Percentiles rank a stretch among this genome's conserved stretches.
These are phyloP conservation scores for Prionailurus bengalensis DNA, from an alignment of 2,113 vertebrate genomes.

Conservation along the genomic window DNA sequence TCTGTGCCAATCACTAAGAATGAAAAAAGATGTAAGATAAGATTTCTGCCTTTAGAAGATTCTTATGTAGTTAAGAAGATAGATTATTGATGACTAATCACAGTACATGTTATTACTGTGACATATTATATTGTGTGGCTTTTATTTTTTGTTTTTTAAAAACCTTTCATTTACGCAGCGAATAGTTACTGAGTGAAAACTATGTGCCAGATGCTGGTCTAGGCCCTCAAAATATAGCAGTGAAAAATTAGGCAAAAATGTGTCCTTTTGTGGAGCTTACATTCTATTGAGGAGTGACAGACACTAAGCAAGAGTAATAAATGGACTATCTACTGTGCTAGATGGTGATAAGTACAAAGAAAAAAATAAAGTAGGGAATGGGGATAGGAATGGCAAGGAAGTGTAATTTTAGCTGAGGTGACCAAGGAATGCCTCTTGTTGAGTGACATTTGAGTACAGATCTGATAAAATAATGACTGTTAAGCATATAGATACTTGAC, in stretches of 20 bases:
- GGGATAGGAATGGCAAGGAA: background rate
- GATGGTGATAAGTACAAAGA: background rate
- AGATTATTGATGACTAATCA: background rate
- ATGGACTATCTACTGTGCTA: background rate
- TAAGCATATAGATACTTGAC: background rate
- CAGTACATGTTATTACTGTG: background rate
- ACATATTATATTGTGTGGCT: background rate
- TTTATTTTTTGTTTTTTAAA: background rate
- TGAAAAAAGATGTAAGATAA: background rate
- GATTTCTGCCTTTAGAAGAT: slow-evolving; percentile 34
- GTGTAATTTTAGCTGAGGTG: background rate
- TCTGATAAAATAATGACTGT: background rate
- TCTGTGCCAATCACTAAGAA: background rate
- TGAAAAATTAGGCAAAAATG: background rate
- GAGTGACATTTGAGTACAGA: background rate
- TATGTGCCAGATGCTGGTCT: background rate
- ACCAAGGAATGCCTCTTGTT: background rate
- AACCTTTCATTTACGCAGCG: background rate
- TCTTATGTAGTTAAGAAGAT: background rate
- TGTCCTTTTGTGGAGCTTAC: background rate
- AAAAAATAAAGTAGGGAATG: background rate
- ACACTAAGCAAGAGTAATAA: background rate
- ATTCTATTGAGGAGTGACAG: background rate
- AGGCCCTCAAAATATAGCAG: background rate
- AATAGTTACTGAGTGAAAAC: background rate